Conservation (phyloP, 2,888 invertebrate species). For the Sturmia bella region DNA sequence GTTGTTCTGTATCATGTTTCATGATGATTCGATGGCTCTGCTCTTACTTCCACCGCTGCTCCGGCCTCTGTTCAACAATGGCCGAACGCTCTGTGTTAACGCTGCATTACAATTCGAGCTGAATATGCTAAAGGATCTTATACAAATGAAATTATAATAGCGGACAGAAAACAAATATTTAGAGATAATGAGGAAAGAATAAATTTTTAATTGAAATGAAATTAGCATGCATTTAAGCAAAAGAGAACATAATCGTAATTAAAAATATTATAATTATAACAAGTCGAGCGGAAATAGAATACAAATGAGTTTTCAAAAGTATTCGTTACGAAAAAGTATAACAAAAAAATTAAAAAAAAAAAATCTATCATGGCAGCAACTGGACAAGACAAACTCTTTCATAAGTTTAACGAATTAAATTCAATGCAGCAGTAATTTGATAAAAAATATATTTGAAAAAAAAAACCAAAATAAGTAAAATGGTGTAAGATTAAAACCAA, state of each 20-base stretch:
- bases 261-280: constrained; percentile 10
- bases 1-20: constrained; percentile 46
- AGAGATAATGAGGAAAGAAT: constrained; percentile 42
- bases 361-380: too few species aligned
- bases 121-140: neutral
- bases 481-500: too few species aligned
- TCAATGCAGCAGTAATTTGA: too few species aligned
- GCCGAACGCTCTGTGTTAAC: constrained; percentile 25
- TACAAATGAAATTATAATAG: constrained; percentile 14
- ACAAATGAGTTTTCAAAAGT: neutral
- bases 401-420: too few species aligned
- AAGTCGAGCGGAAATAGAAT: neutral
- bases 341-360: neutral
- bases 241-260: constrained; percentile 15
- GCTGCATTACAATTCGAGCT: constrained; percentile 6
- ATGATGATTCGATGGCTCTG: neutral
- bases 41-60: too few species aligned
- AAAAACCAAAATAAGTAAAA: too few species aligned
- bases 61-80: neutral
- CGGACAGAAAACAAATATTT: constrained; percentile 25
- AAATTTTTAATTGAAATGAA: constrained; percentile 41
- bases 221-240: constrained; percentile 29
- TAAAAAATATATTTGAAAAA: too few species aligned
- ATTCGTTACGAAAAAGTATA: neutral
- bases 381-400: too few species aligned